Percentiles rank a stretch among this genome's conserved stretches.
These are phyloP conservation scores for Aleadryas rufinucha DNA, from an alignment of 2,113 vertebrate species.

Conservation along the genomic window DNA sequence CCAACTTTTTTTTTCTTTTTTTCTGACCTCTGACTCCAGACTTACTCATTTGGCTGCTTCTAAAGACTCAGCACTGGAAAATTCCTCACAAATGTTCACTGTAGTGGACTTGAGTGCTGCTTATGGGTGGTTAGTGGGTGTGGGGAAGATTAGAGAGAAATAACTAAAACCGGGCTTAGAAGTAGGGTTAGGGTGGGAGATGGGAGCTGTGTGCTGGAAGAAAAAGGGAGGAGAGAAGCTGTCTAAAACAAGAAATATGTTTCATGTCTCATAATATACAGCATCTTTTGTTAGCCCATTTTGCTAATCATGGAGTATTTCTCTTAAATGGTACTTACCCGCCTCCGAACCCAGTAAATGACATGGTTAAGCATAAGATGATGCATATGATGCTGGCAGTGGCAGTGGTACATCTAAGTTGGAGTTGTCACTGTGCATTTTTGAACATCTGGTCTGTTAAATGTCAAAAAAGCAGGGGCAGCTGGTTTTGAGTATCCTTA, in stretches of 20 bases:
- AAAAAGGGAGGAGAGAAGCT: not conserved
- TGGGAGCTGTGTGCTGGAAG: not conserved
- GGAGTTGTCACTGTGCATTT: not conserved
- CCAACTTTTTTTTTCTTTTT: not conserved
- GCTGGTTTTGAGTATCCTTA: not conserved
- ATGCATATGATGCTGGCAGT: not conserved
- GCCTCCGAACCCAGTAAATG: not conserved
- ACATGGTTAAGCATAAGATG: not conserved
- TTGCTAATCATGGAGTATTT: not conserved
- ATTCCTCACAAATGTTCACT: not conserved
- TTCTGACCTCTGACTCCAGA: not conserved
- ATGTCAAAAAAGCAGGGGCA: not conserved
- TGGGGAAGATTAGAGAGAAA: not conserved
- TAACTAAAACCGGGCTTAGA: not conserved
- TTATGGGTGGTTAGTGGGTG: rapidly evolving
- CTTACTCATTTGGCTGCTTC: not conserved
- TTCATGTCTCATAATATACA: not conserved
- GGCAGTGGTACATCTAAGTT: not conserved
- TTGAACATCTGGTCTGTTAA: not conserved
- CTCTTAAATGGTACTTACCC: not conserved
- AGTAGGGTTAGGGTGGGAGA: not conserved
- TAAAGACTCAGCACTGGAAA: not conserved
- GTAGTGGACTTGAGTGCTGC: not conserved
- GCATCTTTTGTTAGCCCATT: not conserved
- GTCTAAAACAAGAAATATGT: not conserved